Evolutionary conservation across 2,113 vertebrate species (phyloP).

Genomic region (Orycteropus afer): DNA sequence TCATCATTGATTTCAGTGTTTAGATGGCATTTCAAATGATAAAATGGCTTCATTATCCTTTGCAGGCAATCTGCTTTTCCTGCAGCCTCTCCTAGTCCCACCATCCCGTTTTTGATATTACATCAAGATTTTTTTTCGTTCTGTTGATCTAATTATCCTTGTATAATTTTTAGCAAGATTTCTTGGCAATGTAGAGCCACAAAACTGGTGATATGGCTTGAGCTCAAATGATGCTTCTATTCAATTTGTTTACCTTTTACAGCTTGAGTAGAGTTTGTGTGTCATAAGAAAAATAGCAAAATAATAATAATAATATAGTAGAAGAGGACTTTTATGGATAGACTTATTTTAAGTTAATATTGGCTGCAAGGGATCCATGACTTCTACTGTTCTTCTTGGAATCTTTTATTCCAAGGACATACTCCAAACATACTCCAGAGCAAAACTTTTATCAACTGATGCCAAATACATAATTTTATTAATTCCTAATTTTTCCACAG

Average conservation of each 20-base stretch:
- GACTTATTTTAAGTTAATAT: constrained; percentile 49
- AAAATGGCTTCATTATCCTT: constrained; percentile 54
- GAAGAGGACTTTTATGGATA: constrained; percentile 25
- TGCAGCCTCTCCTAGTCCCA: neutral
- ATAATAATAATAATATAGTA: constrained; percentile 40
- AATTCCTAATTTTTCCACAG: constrained; percentile 21
- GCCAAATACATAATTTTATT: constrained; percentile 15
- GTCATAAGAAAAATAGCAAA: constrained; percentile 43
- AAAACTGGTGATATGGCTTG: constrained; percentile 57
- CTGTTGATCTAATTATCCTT: constrained; percentile 66
- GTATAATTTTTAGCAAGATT: constrained; percentile 63
- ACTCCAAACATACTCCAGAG: constrained; percentile 35
- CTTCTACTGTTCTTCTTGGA: constrained; percentile 50
- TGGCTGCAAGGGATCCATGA: constrained; percentile 7
- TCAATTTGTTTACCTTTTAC: constrained; percentile 50
- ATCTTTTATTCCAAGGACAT: neutral
- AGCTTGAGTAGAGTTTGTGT: constrained; percentile 58
- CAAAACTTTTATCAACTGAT: constrained; percentile 16
- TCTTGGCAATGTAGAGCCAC: constrained; percentile 62
- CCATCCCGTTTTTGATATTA: constrained; percentile 43
- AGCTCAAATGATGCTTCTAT: constrained; percentile 53
- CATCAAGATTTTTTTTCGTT: constrained; percentile 14
- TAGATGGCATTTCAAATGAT: constrained; percentile 37
- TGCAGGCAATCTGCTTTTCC: constrained; percentile 39
- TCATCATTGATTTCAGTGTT: neutral